Conservation (phyloP, 2,797 vertebrate genomes). For the Eupleurogrammus muticus region DNA sequence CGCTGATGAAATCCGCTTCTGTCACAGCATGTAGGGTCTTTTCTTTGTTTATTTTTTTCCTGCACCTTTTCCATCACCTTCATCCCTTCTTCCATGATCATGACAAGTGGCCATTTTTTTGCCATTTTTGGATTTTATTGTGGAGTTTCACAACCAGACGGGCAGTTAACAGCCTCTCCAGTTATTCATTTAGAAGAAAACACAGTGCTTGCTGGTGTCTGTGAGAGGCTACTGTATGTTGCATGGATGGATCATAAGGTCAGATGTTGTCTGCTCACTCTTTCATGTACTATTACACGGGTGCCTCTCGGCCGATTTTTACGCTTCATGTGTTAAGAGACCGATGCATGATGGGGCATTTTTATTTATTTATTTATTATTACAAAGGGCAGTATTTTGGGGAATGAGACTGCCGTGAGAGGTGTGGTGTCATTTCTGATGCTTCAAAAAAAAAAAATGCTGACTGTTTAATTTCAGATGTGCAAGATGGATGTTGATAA, state of each 20-base stretch:
- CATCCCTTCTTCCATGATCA: conserved; percentile 72
- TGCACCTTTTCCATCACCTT: conserved; percentile 69
- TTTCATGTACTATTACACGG: conserved; percentile 37
- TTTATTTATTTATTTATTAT: too few species aligned
- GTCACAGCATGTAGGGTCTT: conserved; percentile 79
- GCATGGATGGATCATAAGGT: conserved; percentile 75
- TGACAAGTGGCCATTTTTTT: conserved; percentile 50
- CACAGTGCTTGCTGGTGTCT: conserved; percentile 69
- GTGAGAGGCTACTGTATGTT: conserved; percentile 68
- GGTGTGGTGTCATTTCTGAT: conserved; percentile 69
- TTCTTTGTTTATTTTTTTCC: conserved; percentile 39
- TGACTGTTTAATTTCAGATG: conserved; percentile 52
- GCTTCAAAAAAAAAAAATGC: conserved; percentile 37
- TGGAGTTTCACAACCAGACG: conserved; percentile 63
- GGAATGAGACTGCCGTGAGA: conserved; percentile 72
- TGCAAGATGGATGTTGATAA: conserved; percentile 50
- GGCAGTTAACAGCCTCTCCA: conserved; percentile 58
- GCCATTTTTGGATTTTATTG: conserved; percentile 64
- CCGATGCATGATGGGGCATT: conserved; percentile 71
- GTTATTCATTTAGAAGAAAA: conserved; percentile 48
- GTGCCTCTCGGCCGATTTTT: conserved; percentile 34
- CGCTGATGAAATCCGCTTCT: conserved; percentile 64
- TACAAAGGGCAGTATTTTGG: conserved; percentile 33
- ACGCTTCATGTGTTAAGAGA: conserved; percentile 52
- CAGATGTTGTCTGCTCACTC: conserved; percentile 43